phyloP scores from a whole-genome alignment of 2,888 invertebrate genomes.

The Cotesia congregata region DNA sequence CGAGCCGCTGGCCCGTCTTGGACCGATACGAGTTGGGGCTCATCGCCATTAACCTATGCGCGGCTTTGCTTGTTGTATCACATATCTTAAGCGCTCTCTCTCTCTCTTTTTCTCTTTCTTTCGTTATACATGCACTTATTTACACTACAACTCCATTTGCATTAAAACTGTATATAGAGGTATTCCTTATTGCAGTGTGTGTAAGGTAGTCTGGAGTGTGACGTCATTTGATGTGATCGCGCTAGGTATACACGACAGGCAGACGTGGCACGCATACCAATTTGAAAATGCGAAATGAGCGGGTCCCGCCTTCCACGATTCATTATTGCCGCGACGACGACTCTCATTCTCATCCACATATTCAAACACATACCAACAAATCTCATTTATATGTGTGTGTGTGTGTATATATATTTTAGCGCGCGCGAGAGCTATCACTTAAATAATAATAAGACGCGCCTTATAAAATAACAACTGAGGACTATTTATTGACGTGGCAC shows the following conservation, averaged over 20 bases:
- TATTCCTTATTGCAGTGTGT: not conserved
- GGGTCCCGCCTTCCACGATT: constrained; percentile 29
- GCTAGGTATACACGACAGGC: constrained; percentile 8
- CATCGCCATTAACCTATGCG: constrained; percentile 66
- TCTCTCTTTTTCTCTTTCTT: not conserved
- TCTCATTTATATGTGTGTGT: too few relatives aligned
- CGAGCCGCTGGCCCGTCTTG: constrained; percentile 57
- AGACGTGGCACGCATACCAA: constrained; percentile 28
- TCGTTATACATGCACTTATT: not conserved
- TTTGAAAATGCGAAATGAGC: constrained; percentile 29
- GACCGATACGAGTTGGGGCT: constrained; percentile 55
- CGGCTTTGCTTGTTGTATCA: too few relatives aligned
- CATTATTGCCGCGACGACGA: constrained; percentile 28
- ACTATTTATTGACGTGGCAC: too few relatives aligned
- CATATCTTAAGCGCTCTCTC: not conserved
- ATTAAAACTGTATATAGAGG: not conserved
- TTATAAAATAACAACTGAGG: too few relatives aligned
- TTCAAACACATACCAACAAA: not conserved
- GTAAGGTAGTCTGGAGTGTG: constrained; percentile 9
- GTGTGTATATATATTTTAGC: too few relatives aligned
- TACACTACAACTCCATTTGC: not conserved
- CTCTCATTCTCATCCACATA: constrained; percentile 7
- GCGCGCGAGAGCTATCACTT: too few relatives aligned
- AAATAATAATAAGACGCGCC: too few relatives aligned
- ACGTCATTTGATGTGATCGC: constrained; percentile 26